Conservation (phyloP, 2,888 invertebrate species). For the Chydorus sphaericus region DNA sequence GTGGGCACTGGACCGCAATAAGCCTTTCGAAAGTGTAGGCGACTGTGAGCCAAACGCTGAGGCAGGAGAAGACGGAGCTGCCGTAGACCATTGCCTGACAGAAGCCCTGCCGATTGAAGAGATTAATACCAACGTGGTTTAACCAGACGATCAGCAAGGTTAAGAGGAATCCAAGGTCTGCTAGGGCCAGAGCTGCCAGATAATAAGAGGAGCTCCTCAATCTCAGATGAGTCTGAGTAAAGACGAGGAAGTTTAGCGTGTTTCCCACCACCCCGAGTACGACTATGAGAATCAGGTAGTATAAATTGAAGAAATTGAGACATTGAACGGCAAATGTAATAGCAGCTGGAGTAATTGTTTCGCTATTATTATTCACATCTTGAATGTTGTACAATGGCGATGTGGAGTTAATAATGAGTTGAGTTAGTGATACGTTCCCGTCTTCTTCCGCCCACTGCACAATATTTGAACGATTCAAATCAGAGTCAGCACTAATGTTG, state of each 20-base stretch:
- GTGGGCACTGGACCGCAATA: conserved; percentile 62
- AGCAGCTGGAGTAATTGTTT: no score
- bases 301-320: conserved; percentile 36
- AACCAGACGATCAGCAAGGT: conserved; percentile 39
- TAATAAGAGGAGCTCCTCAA: conserved; percentile 47
- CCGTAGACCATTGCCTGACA: conserved; percentile 60
- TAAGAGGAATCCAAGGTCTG: conserved; percentile 43
- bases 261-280: conserved; percentile 44
- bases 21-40: conserved; percentile 73
- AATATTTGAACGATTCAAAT: no score
- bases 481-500: no score
- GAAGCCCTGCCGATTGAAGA: conserved; percentile 22
- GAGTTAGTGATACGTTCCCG: no score
- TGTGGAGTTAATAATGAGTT: no score
- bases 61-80: conserved; percentile 55
- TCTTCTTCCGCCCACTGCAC: no score
- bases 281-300: conserved; percentile 44
- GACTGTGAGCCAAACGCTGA: conserved; percentile 71
- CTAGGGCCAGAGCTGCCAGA: conserved; percentile 42
- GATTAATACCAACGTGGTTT: conserved; percentile 23
- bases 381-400: no score
- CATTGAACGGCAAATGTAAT: conserved; percentile 24
- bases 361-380: no score
- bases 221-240: conserved; percentile 42
- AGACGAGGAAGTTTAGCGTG: conserved; percentile 41